These are phyloP conservation scores for Suricata suricatta DNA, from an alignment of 2,113 vertebrate genomes.

Conservation along the genomic window DNA sequence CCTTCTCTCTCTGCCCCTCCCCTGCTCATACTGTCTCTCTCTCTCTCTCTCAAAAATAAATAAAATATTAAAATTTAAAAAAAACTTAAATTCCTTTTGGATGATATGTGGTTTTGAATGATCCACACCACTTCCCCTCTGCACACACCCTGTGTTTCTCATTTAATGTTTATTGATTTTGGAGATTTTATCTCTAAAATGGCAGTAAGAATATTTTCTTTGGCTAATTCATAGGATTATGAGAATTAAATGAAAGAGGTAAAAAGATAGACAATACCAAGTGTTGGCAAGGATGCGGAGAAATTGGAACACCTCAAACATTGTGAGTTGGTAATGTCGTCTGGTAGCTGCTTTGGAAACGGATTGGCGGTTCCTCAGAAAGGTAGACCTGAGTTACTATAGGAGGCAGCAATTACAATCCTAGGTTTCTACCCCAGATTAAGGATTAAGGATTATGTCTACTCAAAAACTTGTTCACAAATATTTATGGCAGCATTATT, in stretches of 20 bases:
- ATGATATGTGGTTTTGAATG: background rate
- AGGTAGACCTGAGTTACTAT: background rate
- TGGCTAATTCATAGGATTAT: constrained; percentile 1
- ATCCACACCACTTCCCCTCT: background rate
- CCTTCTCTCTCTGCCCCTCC: too few species aligned
- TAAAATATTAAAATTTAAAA: background rate
- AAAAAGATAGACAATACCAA: constrained; percentile 8
- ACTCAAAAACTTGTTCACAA: background rate
- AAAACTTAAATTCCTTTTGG: background rate
- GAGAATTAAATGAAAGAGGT: background rate
- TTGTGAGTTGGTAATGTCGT: background rate
- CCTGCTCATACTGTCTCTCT: too few species aligned
- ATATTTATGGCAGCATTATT: background rate
- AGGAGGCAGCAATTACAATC: background rate
- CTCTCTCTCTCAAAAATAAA: too few species aligned
- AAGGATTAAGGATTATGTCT: background rate
- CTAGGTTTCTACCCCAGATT: background rate
- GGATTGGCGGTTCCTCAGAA: background rate
- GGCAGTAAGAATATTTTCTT: constrained; percentile 13
- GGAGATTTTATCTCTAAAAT: background rate
- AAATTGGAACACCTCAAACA: background rate
- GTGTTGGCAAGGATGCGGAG: background rate
- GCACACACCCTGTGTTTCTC: background rate
- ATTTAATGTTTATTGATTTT: background rate
- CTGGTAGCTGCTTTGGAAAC: background rate